These are phyloP conservation scores for Corydoras maculifer DNA, from an alignment of 2,113 vertebrate genomes.

Conservation along the genomic window DNA sequence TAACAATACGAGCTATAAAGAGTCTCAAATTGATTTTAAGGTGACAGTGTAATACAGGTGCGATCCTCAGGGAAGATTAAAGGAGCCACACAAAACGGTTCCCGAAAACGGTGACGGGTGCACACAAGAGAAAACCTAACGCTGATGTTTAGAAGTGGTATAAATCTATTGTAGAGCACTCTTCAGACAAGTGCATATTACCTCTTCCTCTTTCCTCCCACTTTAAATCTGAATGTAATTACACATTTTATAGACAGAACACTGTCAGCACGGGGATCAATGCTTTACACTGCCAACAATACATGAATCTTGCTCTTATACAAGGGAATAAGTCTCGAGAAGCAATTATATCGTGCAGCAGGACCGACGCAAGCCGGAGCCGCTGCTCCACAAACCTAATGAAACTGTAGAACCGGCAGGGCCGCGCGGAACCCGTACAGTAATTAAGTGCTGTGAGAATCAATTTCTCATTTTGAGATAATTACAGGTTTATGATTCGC, in stretches of 20 bases:
- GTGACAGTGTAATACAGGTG: too few relatives aligned
- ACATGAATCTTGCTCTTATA: conserved; percentile 34
- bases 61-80: not conserved
- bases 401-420: conserved; percentile 41
- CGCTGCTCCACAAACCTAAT: conserved; percentile 28
- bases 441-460: conserved; percentile 43
- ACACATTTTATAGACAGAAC: conserved; percentile 42
- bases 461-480: conserved; percentile 45
- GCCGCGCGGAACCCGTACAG: conserved; percentile 4
- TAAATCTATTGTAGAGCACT: not conserved
- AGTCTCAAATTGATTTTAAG: too few relatives aligned
- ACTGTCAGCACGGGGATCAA: conserved; percentile 27
- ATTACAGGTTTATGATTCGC: conserved; percentile 34
- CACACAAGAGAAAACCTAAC: not conserved
- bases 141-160: not conserved
- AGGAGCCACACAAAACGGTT: not conserved
- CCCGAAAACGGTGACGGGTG: not conserved
- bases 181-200: not conserved
- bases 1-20: too few relatives aligned
- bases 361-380: conserved; percentile 22
- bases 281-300: conserved; percentile 36
- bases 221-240: conserved; percentile 44
- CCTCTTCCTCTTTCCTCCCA: conserved; percentile 1
- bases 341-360: conserved; percentile 30
- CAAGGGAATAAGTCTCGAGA: conserved; percentile 31